Conservation (phyloP, 2,888 invertebrate genomes). For the Cataglyphis altisquamis region DNA sequence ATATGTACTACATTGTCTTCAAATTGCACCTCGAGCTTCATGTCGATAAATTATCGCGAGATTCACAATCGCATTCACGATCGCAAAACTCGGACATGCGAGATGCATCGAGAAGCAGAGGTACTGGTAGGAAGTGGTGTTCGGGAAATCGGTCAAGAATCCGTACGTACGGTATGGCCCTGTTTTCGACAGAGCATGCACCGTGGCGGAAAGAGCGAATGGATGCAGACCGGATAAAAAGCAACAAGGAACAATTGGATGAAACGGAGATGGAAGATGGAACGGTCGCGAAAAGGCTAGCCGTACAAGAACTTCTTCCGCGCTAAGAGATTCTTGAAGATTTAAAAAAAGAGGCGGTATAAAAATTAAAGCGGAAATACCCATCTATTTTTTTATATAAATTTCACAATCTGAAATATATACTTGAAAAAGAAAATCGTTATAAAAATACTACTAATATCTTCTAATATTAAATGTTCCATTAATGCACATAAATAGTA, state of each 20-base stretch:
- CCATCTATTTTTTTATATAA: not conserved
- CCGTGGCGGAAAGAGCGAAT: conserved; percentile 32
- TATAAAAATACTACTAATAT: not conserved
- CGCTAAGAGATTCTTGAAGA: conserved; percentile 6
- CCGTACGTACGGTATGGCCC: conserved; percentile 52
- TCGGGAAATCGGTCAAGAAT: conserved; percentile 53
- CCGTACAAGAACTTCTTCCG: conserved; percentile 15
- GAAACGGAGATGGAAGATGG: not conserved
- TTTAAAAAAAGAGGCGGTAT: not conserved
- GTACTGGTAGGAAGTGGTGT: conserved; percentile 19
- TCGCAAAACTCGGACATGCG: conserved; percentile 14
- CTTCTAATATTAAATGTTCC: not conserved
- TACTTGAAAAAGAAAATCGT: not conserved
- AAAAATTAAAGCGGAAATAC: not conserved
- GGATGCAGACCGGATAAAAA: conserved; percentile 31
- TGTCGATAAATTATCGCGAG: not conserved
- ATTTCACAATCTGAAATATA: not conserved
- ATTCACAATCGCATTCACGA: not conserved
- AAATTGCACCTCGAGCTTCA: not conserved
- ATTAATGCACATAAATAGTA: conserved; percentile 16
- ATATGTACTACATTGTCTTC: not conserved
- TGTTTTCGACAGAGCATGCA: conserved; percentile 47
- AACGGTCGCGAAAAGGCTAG: conserved; percentile 9
- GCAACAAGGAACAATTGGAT: conserved; percentile 17
- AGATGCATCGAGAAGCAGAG: conserved; percentile 4